A percentile compares a stretch with the other conserved stretches of the same genome.
phyloP scores from a whole-genome alignment of 2,888 invertebrate genomes.

The Philereme transversata region DNA sequence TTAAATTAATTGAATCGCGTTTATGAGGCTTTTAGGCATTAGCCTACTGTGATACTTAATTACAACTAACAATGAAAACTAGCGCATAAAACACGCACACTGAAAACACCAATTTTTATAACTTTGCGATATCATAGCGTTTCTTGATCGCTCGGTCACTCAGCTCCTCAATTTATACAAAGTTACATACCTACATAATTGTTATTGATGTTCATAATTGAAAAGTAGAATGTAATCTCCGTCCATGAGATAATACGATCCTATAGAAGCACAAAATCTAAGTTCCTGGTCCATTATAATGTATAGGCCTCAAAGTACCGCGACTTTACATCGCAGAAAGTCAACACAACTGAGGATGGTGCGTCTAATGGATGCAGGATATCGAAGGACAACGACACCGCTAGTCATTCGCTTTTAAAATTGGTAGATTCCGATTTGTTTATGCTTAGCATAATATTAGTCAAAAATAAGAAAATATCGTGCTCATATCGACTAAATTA shows the following conservation, averaged over 20 bases:
- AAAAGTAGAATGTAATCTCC: conserved; percentile 58
- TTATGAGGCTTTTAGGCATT: conserved; percentile 37
- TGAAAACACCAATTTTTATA: conserved; percentile 30
- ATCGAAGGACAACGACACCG: conserved; percentile 17
- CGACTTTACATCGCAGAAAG: conserved; percentile 24
- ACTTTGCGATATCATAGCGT: conserved; percentile 3
- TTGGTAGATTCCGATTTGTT: conserved; percentile 30
- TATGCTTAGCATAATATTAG: conserved; percentile 43
- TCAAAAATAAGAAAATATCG: conserved; percentile 38
- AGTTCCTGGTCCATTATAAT: conserved; percentile 24
- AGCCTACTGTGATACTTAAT: conserved; percentile 43
- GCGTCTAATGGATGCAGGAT: background rate
- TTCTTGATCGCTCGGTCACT: conserved; percentile 11
- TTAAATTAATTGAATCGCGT: conserved; percentile 21
- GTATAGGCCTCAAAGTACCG: background rate
- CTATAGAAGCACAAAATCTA: conserved; percentile 30
- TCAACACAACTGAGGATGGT: background rate
- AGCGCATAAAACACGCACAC: conserved; percentile 28
- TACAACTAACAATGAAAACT: conserved; percentile 22
- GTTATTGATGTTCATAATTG: conserved; percentile 23
- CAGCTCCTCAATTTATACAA: conserved; percentile 20
- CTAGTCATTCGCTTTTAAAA: conserved; percentile 48
- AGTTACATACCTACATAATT: conserved; percentile 1
- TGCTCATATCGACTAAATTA: conserved; percentile 44
- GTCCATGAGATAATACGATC: conserved; percentile 64